Evolutionary conservation across 2,113 vertebrate genomes (phyloP).

Genomic region (Tachysurus fulvidraco): DNA sequence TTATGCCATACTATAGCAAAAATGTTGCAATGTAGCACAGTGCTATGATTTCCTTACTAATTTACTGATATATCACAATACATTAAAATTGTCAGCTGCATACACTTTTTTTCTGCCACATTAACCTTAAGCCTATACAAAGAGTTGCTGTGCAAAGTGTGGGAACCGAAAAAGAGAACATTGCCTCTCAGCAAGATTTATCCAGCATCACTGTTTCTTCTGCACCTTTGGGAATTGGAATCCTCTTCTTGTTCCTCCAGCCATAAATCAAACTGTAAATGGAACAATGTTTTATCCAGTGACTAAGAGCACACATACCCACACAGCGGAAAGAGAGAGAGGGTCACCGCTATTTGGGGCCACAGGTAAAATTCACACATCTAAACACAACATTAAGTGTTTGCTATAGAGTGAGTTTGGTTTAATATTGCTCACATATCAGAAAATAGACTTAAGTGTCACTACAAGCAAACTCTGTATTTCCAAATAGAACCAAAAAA

Average conservation of each 20-base stretch:
- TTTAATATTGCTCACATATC: background rate
- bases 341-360: background rate
- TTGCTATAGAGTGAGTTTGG: background rate
- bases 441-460: background rate
- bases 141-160: slow-evolving; percentile 50
- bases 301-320: slow-evolving; percentile 38
- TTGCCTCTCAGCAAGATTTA: slow-evolving; percentile 60
- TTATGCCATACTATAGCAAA: background rate
- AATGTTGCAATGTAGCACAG: background rate
- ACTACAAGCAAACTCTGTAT: background rate
- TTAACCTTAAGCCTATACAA: slow-evolving; percentile 43
- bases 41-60: slow-evolving; percentile 18
- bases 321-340: slow-evolving; percentile 7
- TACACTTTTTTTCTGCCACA: slow-evolving; percentile 16
- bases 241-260: slow-evolving; percentile 66
- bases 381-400: background rate
- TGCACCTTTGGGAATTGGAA: slow-evolving; percentile 58
- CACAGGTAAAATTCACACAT: background rate
- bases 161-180: slow-evolving; percentile 60
- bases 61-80: slow-evolving; percentile 7
- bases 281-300: slow-evolving; percentile 55
- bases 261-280: slow-evolving; percentile 73
- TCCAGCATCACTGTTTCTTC: slow-evolving; percentile 62
- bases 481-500: background rate
- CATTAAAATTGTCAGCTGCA: slow-evolving; percentile 5